Conservation (phyloP, 2,113 vertebrate genomes). For the Pseudopipra pipra region DNA sequence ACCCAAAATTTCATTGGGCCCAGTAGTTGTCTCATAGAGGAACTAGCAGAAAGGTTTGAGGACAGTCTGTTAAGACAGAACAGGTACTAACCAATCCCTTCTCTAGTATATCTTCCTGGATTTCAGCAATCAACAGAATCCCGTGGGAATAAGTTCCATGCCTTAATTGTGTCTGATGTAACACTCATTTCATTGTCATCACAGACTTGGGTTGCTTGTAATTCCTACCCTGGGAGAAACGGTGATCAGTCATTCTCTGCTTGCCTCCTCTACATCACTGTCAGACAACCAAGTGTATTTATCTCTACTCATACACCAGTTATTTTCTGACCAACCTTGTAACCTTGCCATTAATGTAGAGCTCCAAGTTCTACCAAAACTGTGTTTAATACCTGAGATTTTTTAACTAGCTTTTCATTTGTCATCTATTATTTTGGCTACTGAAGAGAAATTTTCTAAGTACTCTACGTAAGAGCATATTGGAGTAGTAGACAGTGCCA, state of each 20-base stretch:
- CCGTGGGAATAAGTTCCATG: background rate
- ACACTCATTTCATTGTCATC: background rate
- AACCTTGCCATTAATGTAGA: background rate
- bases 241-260: background rate
- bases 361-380: background rate
- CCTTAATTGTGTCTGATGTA: background rate
- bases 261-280: background rate
- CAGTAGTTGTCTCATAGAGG: background rate
- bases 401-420: background rate
- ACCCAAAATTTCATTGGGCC: background rate
- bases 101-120: background rate
- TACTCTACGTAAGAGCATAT: background rate
- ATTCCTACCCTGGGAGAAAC: background rate
- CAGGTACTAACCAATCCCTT: background rate
- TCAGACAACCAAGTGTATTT: background rate
- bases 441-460: background rate
- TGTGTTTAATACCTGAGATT: background rate
- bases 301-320: background rate
- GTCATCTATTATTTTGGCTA: background rate
- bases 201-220: background rate
- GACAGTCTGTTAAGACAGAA: background rate
- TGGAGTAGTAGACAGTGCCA: background rate
- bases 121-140: background rate
- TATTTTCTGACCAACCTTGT: background rate
- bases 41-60: background rate